These are phyloP conservation scores for Dermatemys mawii DNA, from an alignment of 2,113 vertebrate genomes.

Conservation along the genomic window DNA sequence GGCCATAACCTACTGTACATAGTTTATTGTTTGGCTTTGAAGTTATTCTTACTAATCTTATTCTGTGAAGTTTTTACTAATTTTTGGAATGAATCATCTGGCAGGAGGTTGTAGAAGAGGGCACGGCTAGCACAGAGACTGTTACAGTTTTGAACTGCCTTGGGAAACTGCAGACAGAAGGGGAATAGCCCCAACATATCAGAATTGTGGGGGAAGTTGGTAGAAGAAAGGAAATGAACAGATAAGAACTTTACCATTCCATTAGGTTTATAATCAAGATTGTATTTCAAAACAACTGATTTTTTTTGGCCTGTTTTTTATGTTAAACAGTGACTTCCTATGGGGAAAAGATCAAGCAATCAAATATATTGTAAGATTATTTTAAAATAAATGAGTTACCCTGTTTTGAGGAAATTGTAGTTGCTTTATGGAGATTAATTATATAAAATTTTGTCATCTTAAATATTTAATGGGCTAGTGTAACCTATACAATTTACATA, in stretches of 20 bases:
- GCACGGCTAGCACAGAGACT: neutral
- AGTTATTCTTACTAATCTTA: neutral
- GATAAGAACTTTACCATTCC: neutral
- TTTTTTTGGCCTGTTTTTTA: neutral
- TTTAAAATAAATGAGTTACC: neutral
- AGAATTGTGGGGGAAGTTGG: neutral
- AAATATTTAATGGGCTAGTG: neutral
- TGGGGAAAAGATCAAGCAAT: neutral
- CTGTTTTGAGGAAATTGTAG: neutral
- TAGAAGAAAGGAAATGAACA: neutral
- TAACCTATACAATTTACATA: neutral
- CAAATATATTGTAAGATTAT: neutral
- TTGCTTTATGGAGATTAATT: neutral
- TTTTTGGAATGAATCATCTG: neutral
- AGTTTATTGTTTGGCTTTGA: neutral
- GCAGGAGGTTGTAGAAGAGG: neutral
- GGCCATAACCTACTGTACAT: neutral
- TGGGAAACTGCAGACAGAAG: neutral
- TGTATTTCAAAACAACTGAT: neutral
- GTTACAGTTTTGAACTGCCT: neutral
- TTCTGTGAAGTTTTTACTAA: neutral
- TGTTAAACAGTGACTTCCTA: neutral
- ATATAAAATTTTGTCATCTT: neutral
- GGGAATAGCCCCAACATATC: neutral
- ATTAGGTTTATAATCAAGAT: conserved; percentile 10